A percentile compares a stretch with the other conserved stretches of the same genome.
phyloP scores from a whole-genome alignment of 2,888 invertebrate genomes.

The Palloptera scutellata region DNA sequence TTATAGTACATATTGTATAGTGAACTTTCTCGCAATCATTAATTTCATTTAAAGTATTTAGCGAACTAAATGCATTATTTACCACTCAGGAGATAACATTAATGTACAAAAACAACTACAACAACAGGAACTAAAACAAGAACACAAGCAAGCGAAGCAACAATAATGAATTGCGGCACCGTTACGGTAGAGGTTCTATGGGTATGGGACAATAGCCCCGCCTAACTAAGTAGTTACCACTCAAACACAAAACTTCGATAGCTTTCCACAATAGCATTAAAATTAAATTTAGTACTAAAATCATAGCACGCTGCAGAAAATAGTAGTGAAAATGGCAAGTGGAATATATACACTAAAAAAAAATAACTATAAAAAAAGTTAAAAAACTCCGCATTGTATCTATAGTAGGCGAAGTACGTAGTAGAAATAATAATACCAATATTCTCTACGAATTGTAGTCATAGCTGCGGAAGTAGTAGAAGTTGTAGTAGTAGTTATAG shows the following conservation, averaged over 20 bases:
- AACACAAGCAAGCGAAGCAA: slow-evolving; percentile 20
- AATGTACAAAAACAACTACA: slow-evolving; percentile 19
- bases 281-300: slow-evolving; percentile 43
- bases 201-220: not conserved
- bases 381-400: too few relatives aligned
- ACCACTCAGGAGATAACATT: slow-evolving; percentile 30
- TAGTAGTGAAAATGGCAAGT: too few relatives aligned
- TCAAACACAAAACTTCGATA: slow-evolving; percentile 32
- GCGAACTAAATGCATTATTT: slow-evolving; percentile 38
- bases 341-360: too few relatives aligned
- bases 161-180: slow-evolving; percentile 14
- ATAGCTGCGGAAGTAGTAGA: not conserved
- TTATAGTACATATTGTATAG: not conserved
- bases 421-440: too few relatives aligned
- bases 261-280: slow-evolving; percentile 43
- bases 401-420: too few relatives aligned
- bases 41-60: slow-evolving; percentile 41
- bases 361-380: too few relatives aligned
- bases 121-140: not conserved
- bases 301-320: slow-evolving; percentile 21
- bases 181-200: not conserved
- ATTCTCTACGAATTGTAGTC: too few relatives aligned
- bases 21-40: slow-evolving; percentile 31
- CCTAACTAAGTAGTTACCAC: not conserved
- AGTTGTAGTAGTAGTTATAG: too few relatives aligned